Base-by-base conservation (phyloP, 2,113 vertebrate species). In the Pachycephala philippinensis region DNA sequence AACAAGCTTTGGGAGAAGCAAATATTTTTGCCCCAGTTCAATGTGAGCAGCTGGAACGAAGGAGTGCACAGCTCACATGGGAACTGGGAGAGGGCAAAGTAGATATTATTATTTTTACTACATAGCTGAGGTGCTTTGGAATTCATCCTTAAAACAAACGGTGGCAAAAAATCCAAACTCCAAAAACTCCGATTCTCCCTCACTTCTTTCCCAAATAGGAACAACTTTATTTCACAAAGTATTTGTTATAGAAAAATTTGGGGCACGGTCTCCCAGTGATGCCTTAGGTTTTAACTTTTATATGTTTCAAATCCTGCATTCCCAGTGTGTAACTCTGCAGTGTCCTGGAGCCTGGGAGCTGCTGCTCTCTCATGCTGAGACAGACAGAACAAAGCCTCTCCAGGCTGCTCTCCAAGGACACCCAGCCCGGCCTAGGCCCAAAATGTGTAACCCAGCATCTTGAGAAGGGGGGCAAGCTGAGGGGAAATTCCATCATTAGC, bases 111-210 rank as follows among this genome's bases (percentile, higher is more conserved):
- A 35, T 65, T 93, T 77, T 47, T 49, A 54, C 63, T 37, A 23
- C 59, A 56, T 18, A 77, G 72, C 53, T 39, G 83, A 90, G 49
- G 56, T 70, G 71, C 76, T 92, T 86, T 78, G 76, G 83, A 90
- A 93, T 88, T 81, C 21, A 70, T 56, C 64, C 69, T 84, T 45
- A 63, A 90, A 95, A 86, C 37, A 88, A 93, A 27, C 40, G 72
- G 6, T 53, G 63, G 47, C 33, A 72, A 77, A 54, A 79, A 87
- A 31, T 5, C 40, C 37, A 10, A 78, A 68, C 49, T 60, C n/a
- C 50, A 61, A 37, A 31, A 45, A 11, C 15, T 53, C 27, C 7
- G 26, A 19, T 26, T 85, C 39, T 83, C 26, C 35, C 9, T 54
- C 37, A 9, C 47, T 83, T 64, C 66, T 49, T 72, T 27, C 30